A percentile compares a stretch with the other conserved stretches of the same genome.
phyloP scores from a whole-genome alignment of 2,888 invertebrate species.

The Frankliniella fusca region DNA sequence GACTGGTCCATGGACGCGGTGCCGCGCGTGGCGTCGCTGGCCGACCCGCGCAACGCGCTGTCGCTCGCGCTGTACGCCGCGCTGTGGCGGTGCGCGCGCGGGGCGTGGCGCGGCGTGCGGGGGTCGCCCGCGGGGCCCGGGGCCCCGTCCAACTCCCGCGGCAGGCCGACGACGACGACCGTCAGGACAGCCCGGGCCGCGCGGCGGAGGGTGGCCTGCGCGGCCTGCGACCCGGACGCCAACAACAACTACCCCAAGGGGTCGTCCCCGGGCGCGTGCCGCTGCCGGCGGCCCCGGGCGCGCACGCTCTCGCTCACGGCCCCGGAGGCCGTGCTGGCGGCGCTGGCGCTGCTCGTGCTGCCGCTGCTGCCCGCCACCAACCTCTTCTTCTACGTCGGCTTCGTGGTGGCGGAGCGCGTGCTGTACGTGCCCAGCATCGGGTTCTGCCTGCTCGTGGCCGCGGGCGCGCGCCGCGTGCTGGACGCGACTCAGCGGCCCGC shows the following conservation, averaged over 20 bases:
- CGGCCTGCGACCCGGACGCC: constrained; percentile 38
- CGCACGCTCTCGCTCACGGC: background rate
- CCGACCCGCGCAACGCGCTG: constrained; percentile 73
- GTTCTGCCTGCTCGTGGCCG: constrained; percentile 79
- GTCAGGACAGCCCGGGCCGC: too few relatives aligned
- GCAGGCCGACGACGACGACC: background rate
- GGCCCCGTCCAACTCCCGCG: background rate
- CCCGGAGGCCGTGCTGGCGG: constrained; percentile 57
- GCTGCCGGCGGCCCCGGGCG: background rate
- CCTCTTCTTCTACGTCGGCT: constrained; percentile 94
- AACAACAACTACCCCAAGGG: constrained; percentile 32
- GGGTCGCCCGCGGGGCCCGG: constrained; percentile 36
- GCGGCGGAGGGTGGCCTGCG: constrained; percentile 27
- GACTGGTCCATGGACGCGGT: constrained; percentile 99
- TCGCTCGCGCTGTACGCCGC: constrained; percentile 68
- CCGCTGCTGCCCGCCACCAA: constrained; percentile 95
- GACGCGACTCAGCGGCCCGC: constrained; percentile 45
- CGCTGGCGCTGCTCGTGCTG: constrained; percentile 67
- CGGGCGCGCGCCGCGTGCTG: constrained; percentile 59
- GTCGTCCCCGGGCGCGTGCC: constrained; percentile 58
- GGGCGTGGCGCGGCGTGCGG: background rate
- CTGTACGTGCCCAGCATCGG: constrained; percentile 95
- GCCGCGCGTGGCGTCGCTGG: constrained; percentile 70
- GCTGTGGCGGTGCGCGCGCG: constrained; percentile 36
- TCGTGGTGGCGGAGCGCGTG: constrained; percentile 93